These are phyloP conservation scores for Ceratosolen fusciceps DNA, from an alignment of 1,140 invertebrate genomes.

Conservation along the genomic window DNA sequence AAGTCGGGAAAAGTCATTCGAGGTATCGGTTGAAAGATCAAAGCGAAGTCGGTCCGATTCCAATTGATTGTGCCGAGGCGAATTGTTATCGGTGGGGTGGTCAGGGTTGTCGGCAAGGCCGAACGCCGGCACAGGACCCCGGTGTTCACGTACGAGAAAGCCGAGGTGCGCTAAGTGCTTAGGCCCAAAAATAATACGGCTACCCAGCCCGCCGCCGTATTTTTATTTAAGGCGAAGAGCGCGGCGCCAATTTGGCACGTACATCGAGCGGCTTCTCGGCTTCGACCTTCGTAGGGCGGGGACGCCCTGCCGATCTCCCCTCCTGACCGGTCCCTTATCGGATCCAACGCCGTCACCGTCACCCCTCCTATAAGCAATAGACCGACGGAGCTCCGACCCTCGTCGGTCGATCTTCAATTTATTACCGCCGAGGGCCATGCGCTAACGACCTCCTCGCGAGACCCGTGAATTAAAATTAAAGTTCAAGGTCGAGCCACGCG, in stretches of 20 bases:
- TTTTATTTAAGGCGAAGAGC: constrained; percentile 26
- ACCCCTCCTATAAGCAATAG: no score
- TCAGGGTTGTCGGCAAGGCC: background rate
- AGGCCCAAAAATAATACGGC: constrained; percentile 17
- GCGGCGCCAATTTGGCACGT: background rate
- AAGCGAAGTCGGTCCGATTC: no score
- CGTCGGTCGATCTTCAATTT: background rate
- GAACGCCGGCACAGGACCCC: no score
- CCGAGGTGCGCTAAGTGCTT: background rate
- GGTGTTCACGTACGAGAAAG: background rate
- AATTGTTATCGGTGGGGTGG: no score
- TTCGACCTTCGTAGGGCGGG: constrained; percentile 4
- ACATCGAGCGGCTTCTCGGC: background rate
- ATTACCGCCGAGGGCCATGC: background rate
- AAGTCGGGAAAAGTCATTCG: no score
- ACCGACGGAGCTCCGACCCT: no score
- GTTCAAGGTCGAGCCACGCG: background rate
- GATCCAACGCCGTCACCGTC: no score
- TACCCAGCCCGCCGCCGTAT: background rate
- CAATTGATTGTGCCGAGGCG: no score
- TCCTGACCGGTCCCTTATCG: no score
- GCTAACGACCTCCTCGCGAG: background rate
- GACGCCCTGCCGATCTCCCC: no score
- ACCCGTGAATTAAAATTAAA: background rate
- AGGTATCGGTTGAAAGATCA: no score